Percentiles rank a stretch among this genome's conserved stretches.
phyloP scores from a whole-genome alignment of 2,797 vertebrate species.

The Platalea minor region DNA sequence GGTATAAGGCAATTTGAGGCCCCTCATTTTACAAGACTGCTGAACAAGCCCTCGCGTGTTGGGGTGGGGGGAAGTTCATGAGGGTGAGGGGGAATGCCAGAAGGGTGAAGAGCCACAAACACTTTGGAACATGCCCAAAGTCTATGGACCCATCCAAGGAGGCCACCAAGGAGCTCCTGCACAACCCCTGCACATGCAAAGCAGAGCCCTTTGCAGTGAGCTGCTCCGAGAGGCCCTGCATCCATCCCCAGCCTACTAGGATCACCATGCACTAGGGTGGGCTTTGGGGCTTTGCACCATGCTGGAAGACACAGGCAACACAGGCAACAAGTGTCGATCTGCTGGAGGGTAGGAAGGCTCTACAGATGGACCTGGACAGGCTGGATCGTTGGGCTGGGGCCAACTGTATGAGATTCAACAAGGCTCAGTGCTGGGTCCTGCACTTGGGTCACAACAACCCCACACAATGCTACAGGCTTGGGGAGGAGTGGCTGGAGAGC shows the following conservation, averaged over 20 bases:
- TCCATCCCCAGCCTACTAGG: not conserved
- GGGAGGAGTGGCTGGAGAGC: too few relatives aligned
- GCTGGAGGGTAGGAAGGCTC: too few relatives aligned
- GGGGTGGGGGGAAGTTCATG: not conserved
- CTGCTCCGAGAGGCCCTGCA: not conserved
- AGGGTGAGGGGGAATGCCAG: fast-evolving
- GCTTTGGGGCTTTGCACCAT: not conserved
- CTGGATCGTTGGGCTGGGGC: too few relatives aligned
- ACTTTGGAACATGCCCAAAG: not conserved
- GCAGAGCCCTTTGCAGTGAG: not conserved
- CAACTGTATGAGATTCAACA: too few relatives aligned
- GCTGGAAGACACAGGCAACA: not conserved
- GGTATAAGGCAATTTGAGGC: fast-evolving
- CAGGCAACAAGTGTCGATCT: too few relatives aligned
- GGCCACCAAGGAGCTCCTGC: not conserved
- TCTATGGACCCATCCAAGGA: not conserved
- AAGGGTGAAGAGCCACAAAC: not conserved
- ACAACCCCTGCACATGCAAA: not conserved
- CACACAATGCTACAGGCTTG: too few relatives aligned
- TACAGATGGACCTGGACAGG: too few relatives aligned
- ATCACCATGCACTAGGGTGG: not conserved
- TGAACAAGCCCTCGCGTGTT: not conserved
- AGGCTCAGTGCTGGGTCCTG: too few relatives aligned
- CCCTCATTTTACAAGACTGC: not conserved
- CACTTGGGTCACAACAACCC: too few relatives aligned